Evolutionary conservation across 2,797 vertebrate genomes (phyloP).

Genomic region (Gadopsis bispinosus): DNA sequence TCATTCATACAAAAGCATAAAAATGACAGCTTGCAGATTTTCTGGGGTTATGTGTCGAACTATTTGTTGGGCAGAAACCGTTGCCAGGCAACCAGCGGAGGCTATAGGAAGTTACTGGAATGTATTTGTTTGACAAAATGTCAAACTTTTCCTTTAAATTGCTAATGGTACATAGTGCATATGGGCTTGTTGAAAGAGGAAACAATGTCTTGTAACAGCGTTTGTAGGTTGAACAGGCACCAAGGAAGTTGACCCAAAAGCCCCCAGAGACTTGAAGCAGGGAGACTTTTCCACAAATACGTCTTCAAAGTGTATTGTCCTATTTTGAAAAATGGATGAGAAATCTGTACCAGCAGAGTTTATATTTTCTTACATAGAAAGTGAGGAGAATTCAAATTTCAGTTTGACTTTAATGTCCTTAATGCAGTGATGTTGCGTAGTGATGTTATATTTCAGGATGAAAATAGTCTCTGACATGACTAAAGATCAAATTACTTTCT

Average conservation of each 20-base stretch:
- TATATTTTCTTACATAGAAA: not conserved
- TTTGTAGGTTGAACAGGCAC: not conserved
- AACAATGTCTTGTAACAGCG: not conserved
- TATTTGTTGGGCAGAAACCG: not conserved
- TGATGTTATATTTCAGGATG: not conserved
- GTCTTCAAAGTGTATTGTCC: conserved; percentile 3
- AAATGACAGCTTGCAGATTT: not conserved
- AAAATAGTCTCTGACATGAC: conserved; percentile 14
- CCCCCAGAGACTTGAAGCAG: not conserved
- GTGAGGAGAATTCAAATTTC: conserved; percentile 4
- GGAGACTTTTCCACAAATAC: not conserved
- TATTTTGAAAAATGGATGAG: not conserved
- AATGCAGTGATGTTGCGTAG: not conserved
- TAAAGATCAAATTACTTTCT: not conserved
- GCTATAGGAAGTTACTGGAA: not conserved
- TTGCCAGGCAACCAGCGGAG: not conserved
- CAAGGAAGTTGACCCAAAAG: not conserved
- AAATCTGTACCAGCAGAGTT: not conserved
- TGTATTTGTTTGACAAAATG: conserved; percentile 5
- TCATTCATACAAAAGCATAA: no score
- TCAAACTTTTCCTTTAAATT: not conserved
- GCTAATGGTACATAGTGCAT: not conserved
- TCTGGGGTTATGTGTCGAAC: not conserved
- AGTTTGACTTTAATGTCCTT: not conserved
- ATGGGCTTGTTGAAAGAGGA: not conserved